Conservation (phyloP, 2,113 vertebrate species). For the Hydrochoerus hydrochaeris region DNA sequence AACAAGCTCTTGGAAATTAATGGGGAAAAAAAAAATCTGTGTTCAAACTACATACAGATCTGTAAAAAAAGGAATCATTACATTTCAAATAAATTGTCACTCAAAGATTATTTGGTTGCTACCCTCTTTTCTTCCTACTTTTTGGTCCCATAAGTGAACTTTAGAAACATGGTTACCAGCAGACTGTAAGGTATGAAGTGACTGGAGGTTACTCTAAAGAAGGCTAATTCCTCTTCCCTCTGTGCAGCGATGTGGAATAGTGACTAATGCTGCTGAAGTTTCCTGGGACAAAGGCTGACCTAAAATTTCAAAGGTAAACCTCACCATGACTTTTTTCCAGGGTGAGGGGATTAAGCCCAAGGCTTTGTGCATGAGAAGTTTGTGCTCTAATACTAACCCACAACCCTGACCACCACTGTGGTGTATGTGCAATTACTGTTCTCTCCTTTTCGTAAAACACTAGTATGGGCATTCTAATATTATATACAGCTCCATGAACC, state of each 20-base stretch:
- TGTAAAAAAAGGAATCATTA: not conserved
- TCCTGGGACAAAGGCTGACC: not conserved
- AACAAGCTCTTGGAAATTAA: not conserved
- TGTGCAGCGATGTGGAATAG: not conserved
- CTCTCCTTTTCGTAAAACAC: not conserved
- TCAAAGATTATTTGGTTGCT: not conserved
- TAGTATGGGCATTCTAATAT: not conserved
- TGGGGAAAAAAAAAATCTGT: not conserved
- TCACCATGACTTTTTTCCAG: not conserved
- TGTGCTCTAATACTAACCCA: not conserved
- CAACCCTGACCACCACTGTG: not conserved
- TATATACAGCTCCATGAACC: not conserved
- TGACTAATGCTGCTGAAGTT: not conserved
- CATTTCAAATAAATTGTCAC: constrained; percentile 24
- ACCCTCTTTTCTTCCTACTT: not conserved
- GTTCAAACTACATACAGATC: constrained; percentile 26
- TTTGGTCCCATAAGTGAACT: not conserved
- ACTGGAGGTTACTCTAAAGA: not conserved
- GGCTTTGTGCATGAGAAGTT: not conserved
- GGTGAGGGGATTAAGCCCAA: no score
- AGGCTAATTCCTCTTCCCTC: not conserved
- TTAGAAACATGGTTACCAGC: constrained; percentile 1
- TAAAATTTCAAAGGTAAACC: not conserved
- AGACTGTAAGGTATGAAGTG: not conserved
- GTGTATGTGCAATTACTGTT: not conserved